Conservation (phyloP, 2,113 vertebrate species). For the Verasper variegatus region DNA sequence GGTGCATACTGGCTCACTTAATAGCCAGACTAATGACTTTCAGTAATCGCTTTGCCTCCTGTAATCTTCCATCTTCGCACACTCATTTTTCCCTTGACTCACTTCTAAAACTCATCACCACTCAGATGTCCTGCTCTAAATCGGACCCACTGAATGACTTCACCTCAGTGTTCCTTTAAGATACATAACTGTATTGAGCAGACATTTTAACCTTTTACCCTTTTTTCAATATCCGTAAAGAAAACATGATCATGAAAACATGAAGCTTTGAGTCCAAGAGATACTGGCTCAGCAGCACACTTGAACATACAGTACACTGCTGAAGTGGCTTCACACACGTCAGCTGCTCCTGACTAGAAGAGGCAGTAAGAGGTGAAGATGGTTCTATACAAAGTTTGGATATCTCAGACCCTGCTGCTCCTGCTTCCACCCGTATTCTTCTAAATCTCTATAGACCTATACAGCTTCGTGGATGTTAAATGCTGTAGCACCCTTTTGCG, state of each 20-base stretch:
- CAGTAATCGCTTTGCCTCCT: slow-evolving; percentile 21
- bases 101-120: slow-evolving; percentile 7
- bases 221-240: too few species aligned
- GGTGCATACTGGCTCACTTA: slow-evolving; percentile 17
- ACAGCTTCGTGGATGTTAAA: neutral
- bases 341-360: slow-evolving; percentile 24
- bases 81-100: neutral
- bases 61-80: slow-evolving; percentile 18
- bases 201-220: too few species aligned
- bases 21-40: slow-evolving; percentile 15
- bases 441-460: neutral
- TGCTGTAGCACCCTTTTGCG: neutral
- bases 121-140: neutral
- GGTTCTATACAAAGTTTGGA: neutral
- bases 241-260: neutral
- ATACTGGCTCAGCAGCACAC: neutral
- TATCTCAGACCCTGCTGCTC: neutral
- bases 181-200: too few species aligned
- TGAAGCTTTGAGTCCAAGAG: neutral
- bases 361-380: slow-evolving; percentile 7
- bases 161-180: neutral
- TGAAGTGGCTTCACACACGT: neutral
- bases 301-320: neutral
- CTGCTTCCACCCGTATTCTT: neutral
- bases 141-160: too few species aligned